Evolutionary conservation across 2,113 vertebrate genomes (phyloP).

Genomic region (Sinocyclocheilus rhinocerous): DNA sequence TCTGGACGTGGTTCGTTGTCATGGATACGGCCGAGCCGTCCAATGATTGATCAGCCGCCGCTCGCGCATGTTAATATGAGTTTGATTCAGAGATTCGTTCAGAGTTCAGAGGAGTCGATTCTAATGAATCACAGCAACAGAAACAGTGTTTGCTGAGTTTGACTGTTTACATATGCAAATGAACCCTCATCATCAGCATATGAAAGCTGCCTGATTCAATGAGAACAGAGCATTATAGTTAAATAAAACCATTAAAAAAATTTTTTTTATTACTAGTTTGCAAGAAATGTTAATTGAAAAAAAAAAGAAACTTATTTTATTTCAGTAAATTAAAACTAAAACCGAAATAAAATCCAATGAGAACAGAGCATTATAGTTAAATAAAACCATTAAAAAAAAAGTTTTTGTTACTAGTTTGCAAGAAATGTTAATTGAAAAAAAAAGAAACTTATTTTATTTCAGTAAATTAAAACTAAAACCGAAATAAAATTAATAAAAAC

Average conservation of each 20-base stretch:
- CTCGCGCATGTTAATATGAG: background rate
- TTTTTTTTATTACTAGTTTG: background rate
- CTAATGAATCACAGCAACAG: background rate
- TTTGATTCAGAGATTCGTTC: background rate
- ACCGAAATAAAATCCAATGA: too few species aligned
- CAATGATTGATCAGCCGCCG: background rate
- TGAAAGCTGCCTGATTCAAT: constrained; percentile 58
- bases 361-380: too few species aligned
- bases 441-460: too few species aligned
- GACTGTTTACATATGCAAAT: constrained; percentile 67
- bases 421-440: background rate
- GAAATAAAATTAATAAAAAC: too few species aligned
- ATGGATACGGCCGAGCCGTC: constrained; percentile 61
- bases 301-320: too few species aligned
- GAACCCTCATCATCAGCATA: constrained; percentile 64
- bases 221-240: background rate
- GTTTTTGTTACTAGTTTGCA: background rate
- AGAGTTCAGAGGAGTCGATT: background rate
- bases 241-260: background rate
- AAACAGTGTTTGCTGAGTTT: constrained; percentile 52
- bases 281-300: background rate
- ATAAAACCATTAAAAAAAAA: too few species aligned
- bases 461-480: too few species aligned
- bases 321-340: too few species aligned
- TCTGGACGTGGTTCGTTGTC: constrained; percentile 57